Evolutionary conservation across 2,113 vertebrate genomes (phyloP).

Genomic region (Numida meleagris): DNA sequence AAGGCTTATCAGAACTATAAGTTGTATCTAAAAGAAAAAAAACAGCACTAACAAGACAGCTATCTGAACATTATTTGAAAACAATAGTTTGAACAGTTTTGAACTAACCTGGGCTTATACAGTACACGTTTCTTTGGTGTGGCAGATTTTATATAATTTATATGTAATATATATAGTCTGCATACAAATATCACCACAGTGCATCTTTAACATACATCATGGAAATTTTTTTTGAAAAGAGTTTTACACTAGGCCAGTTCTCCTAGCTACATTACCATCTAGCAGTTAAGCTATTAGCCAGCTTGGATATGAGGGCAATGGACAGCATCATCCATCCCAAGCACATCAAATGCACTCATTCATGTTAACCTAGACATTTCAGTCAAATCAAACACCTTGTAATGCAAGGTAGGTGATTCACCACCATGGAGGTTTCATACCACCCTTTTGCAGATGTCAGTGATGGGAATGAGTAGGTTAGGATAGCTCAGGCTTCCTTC

Average conservation of each 20-base stretch:
- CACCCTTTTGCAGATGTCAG: slow-evolving; percentile 50
- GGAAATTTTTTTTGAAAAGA: slow-evolving; percentile 48
- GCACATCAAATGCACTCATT: slow-evolving; percentile 63
- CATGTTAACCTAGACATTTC: slow-evolving; percentile 49
- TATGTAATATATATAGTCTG: background rate
- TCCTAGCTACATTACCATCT: slow-evolving; percentile 37
- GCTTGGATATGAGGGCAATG: slow-evolving; percentile 30
- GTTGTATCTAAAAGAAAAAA: slow-evolving; percentile 2
- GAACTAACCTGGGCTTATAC: background rate
- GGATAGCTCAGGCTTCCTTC: slow-evolving; percentile 63
- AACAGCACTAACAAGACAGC: background rate
- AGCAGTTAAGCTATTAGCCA: slow-evolving; percentile 39
- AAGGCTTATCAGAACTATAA: background rate
- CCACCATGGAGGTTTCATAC: slow-evolving; percentile 33
- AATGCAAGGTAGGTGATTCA: slow-evolving; percentile 50
- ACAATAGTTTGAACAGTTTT: slow-evolving; percentile 31
- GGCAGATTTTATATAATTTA: background rate
- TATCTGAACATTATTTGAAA: background rate
- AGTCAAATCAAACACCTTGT: slow-evolving; percentile 55
- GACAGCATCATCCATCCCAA: slow-evolving; percentile 53
- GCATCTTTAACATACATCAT: slow-evolving; percentile 35
- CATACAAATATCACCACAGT: slow-evolving; percentile 23
- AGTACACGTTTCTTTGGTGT: slow-evolving; percentile 35
- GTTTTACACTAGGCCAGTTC: slow-evolving; percentile 43
- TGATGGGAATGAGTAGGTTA: slow-evolving; percentile 58